Evolutionary conservation across 1,140 invertebrate genomes (phyloP).

Genomic region (Colletes gigas): DNA sequence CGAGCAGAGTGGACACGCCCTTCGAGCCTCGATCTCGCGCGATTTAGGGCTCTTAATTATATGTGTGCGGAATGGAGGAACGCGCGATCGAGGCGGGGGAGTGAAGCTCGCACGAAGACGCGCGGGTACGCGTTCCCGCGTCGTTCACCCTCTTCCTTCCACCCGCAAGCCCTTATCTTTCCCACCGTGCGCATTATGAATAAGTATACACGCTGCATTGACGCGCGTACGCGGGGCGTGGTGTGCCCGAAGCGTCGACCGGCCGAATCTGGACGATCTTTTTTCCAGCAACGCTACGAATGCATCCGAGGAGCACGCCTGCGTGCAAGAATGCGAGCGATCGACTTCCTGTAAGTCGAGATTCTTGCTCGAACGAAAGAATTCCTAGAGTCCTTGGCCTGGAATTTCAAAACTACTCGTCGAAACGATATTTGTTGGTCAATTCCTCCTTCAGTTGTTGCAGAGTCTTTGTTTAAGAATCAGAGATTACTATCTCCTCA

Average conservation of each 20-base stretch:
- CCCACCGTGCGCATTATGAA: conserved; percentile 68
- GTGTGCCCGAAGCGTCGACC: conserved; percentile 66
- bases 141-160: background rate
- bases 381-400: too few species aligned
- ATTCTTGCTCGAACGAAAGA: background rate
- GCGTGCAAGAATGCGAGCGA: background rate
- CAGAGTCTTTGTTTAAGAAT: too few species aligned
- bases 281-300: conserved; percentile 45
- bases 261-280: conserved; percentile 65
- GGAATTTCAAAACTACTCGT: too few species aligned
- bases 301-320: conserved; percentile 6
- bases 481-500: too few species aligned
- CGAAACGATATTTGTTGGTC: too few species aligned
- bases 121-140: conserved; percentile 28
- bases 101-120: conserved; percentile 39
- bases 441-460: too few species aligned
- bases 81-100: conserved; percentile 63
- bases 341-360: background rate
- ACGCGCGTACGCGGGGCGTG: conserved; percentile 70
- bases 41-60: conserved; percentile 78
- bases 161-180: conserved; percentile 35
- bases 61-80: conserved; percentile 68
- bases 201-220: conserved; percentile 72
- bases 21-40: conserved; percentile 72
- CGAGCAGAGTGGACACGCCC: conserved; percentile 62